Evolutionary conservation across 2,113 vertebrate species (phyloP), one percentile per base, ranked within the genome.

Genomic region (Pedetes capensis): DNA sequence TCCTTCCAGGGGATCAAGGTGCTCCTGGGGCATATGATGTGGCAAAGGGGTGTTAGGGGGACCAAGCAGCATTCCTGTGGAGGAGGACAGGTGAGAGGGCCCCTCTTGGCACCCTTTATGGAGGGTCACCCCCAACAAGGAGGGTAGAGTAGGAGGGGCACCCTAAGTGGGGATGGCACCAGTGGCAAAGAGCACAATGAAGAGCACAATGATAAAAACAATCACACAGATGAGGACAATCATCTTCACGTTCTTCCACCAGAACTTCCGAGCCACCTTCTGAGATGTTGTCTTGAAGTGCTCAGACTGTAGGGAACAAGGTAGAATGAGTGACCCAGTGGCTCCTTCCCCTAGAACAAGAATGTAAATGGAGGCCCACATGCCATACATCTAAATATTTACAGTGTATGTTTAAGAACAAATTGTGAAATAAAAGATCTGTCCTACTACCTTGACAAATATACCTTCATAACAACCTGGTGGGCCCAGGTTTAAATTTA

Each of bases 211-310:
- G 97, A 99, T 83, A 39, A 96, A 78, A 0, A 99, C 99, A 0
- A 99, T 74, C 6, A 99, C 97, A 8, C 99, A 97, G 10, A 99
- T 99, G 85, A 99, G 42, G 61, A 99, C 68, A 0, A 99, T 97
- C 98, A 99, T 98, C 98, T 99, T 99, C 83, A 98, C 97, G 3
- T 99, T 99, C 98, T 99, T 99, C 99, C 99, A 99, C 99, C 99
- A 99, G 98, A 99, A 99, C 55, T 98, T 98, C 2, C 99, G 99
- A 2, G 99, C 99, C 97, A 99, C 98, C 96, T 99, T 99, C 97
- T 99, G 99, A 0, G 99, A 99, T 0, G 99, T 99, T 2, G 99
- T 99, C 98, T 99, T 99, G 98, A 99, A 99, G 98, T 99, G 98
- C 96, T 99, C 99, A 0, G 99, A 99, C 99, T 99, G 98, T 4